These are phyloP conservation scores for Entelurus aequoreus DNA, from an alignment of 2,113 vertebrate genomes.

Conservation along the genomic window DNA sequence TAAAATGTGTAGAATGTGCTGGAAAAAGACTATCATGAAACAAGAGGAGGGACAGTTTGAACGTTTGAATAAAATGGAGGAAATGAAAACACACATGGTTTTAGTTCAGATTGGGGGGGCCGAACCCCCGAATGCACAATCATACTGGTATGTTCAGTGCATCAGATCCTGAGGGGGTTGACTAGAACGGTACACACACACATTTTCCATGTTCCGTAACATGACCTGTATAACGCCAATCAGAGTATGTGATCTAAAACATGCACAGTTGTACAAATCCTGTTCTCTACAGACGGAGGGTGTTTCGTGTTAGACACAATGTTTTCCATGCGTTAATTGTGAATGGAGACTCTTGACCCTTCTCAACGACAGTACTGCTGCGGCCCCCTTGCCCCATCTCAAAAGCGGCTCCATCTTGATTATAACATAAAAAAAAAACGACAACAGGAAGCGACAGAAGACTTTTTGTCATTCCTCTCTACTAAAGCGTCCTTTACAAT, in stretches of 20 bases:
- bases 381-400: no score
- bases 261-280: constrained; percentile 25
- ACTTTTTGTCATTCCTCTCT: no score
- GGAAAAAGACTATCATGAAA: constrained; percentile 32
- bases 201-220: constrained; percentile 50
- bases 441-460: no score
- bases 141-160: constrained; percentile 29
- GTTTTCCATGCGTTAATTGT: no score
- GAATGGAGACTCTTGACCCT: no score
- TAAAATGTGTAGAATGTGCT: constrained; percentile 31
- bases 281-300: constrained; percentile 14
- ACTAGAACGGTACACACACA: constrained; percentile 6
- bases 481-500: no score
- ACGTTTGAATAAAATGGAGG: constrained; percentile 25
- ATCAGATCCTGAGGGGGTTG: constrained; percentile 38
- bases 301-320: no score
- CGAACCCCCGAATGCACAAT: constrained; percentile 36
- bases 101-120: constrained; percentile 35
- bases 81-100: constrained; percentile 58
- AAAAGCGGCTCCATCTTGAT: no score
- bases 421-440: no score
- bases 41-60: constrained; percentile 34
- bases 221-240: constrained; percentile 51
- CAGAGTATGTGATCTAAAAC: constrained; percentile 26
- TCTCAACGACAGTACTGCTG: no score